These are phyloP conservation scores for Cydia fagiglandana DNA, from an alignment of 1,140 invertebrate genomes.

Conservation along the genomic window DNA sequence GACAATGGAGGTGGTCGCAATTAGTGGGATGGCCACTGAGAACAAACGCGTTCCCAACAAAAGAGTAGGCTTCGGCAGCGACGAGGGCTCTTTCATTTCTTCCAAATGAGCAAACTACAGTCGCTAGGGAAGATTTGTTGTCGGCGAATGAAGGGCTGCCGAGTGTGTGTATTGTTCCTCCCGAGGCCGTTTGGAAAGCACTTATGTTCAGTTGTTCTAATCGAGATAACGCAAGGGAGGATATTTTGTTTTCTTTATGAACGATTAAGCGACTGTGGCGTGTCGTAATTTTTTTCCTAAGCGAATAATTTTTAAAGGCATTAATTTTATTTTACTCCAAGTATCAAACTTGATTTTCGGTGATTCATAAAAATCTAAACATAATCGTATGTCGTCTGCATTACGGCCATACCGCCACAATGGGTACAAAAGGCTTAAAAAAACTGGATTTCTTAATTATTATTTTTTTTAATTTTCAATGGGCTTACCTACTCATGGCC, in stretches of 20 bases:
- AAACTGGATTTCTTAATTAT: too few species aligned
- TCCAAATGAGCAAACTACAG: constrained; percentile 78
- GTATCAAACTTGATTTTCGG: too few species aligned
- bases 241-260: constrained; percentile 40
- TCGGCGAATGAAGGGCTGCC: constrained; percentile 66
- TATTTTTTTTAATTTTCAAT: too few species aligned
- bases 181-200: constrained; percentile 66
- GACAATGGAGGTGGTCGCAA: constrained; percentile 75
- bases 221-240: constrained; percentile 65
- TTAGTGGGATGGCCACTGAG: constrained; percentile 76
- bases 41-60: constrained; percentile 73
- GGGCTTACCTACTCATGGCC: too few species aligned
- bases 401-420: too few species aligned
- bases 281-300: not conserved
- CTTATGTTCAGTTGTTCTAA: constrained; percentile 67
- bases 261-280: constrained; percentile 9
- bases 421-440: too few species aligned
- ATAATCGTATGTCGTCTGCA: too few species aligned
- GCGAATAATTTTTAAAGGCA: not conserved
- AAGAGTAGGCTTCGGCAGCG: constrained; percentile 61
- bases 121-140: constrained; percentile 72
- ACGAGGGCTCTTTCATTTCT: constrained; percentile 72
- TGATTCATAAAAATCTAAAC: too few species aligned
- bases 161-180: constrained; percentile 71
- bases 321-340: too few species aligned